These are phyloP conservation scores for Hydra vulgaris DNA, from an alignment of 30 jellyfish, hydroid and myxozoan genomes.

Conservation along the genomic window DNA sequence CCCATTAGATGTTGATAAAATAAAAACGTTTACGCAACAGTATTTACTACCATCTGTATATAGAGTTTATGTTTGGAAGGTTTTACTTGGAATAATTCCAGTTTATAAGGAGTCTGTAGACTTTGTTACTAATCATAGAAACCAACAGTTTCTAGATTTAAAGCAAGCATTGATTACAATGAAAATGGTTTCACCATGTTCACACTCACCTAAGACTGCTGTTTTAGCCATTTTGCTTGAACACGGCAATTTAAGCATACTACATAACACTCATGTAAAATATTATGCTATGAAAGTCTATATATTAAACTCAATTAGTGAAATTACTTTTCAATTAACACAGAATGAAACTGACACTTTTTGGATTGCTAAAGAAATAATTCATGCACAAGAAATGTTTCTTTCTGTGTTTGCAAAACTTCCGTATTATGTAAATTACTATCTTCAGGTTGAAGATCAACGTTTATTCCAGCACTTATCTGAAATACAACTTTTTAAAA, in stretches of 20 bases:
- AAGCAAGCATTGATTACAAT: constrained; percentile 51
- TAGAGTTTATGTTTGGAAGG: constrained; percentile 83
- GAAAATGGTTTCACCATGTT: constrained; percentile 43
- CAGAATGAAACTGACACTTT: constrained; percentile 66
- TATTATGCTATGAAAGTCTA: constrained; percentile 59
- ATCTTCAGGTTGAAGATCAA: constrained; percentile 67
- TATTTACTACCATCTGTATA: constrained; percentile 58
- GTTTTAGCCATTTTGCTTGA: constrained; percentile 76
- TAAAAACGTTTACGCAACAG: constrained; percentile 59
- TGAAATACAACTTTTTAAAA: constrained; percentile 68
- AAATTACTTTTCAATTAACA: constrained; percentile 52
- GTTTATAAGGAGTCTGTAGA: constrained; percentile 39
- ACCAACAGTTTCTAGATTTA: constrained; percentile 52
- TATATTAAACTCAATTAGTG: constrained; percentile 60
- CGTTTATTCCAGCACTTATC: constrained; percentile 72
- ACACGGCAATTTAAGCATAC: constrained; percentile 68
- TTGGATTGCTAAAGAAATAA: constrained; percentile 67
- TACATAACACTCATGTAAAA: constrained; percentile 34
- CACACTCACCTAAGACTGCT: constrained; percentile 32
- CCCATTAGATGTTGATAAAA: constrained; percentile 47
- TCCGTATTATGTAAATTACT: constrained; percentile 63
- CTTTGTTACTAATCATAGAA: constrained; percentile 38
- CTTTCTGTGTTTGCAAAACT: constrained; percentile 49
- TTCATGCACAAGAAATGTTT: constrained; percentile 58
- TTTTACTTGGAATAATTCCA: constrained; percentile 65